Percentiles rank a stretch among this genome's conserved stretches.
Conservation (phyloP, 2,797 vertebrate genomes). For the Euphonia xanthogaster region DNA sequence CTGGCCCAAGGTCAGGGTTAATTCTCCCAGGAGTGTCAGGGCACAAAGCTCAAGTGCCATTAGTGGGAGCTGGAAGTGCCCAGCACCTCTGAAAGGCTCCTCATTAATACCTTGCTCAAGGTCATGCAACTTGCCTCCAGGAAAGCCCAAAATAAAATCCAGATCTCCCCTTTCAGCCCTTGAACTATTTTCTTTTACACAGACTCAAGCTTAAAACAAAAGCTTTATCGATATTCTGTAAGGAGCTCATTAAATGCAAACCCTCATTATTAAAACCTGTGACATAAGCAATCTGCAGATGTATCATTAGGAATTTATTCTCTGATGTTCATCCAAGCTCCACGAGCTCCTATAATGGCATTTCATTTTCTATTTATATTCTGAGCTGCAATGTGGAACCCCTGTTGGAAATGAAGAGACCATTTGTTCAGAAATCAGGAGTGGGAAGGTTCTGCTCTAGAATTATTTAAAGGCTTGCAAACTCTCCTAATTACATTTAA, state of each 20-base stretch:
- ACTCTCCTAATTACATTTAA: conserved; percentile 20
- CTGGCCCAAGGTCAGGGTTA: not conserved
- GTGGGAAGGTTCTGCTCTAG: conserved; percentile 39
- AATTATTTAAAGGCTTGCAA: conserved; percentile 46
- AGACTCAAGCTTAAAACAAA: not conserved
- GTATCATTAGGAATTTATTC: not conserved
- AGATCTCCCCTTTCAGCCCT: not conserved
- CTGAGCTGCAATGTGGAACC: conserved; percentile 31
- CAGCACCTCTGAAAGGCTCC: conserved; percentile 13
- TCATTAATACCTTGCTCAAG: conserved; percentile 29
- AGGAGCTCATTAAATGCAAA: not conserved
- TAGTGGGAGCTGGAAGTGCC: not conserved
- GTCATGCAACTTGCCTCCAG: not conserved
- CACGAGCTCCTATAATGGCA: conserved; percentile 2
- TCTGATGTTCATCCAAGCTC: conserved; percentile 30
- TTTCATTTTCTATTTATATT: conserved; percentile 56
- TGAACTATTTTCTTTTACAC: not conserved
- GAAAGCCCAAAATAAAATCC: not conserved
- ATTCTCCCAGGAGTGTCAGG: not conserved
- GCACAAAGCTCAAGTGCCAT: not conserved
- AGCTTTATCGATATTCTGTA: not conserved
- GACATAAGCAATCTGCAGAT: conserved; percentile 26
- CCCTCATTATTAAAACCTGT: not conserved
- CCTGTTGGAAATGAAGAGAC: not conserved
- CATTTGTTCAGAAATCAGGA: conserved; percentile 37